These are phyloP conservation scores for Aphelenchoides avenae DNA, from an alignment of 1,140 invertebrate species.

Conservation along the genomic window DNA sequence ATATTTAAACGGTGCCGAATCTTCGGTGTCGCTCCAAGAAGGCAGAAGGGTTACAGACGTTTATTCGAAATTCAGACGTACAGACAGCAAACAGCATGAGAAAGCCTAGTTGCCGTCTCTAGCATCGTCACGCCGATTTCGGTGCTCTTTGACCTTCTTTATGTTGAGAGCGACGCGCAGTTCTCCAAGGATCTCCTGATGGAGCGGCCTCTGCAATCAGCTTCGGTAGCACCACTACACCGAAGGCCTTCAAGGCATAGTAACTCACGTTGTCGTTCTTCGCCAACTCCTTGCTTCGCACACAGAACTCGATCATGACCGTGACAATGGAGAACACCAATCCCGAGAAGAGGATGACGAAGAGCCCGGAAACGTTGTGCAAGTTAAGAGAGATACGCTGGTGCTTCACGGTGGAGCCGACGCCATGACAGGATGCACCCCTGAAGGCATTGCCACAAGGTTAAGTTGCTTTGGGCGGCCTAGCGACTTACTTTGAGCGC, in stretches of 20 bases:
- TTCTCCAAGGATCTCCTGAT: conserved; percentile 23
- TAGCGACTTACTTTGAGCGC: conserved; percentile 52
- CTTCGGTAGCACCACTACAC: too few species aligned
- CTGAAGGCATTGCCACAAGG: conserved; percentile 29
- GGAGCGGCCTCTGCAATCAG: too few species aligned
- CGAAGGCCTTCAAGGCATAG: too few species aligned
- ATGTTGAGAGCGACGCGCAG: conserved; percentile 25
- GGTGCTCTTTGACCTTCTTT: conserved; percentile 24
- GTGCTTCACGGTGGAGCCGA: conserved; percentile 56
- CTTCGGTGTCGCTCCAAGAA: too few species aligned
- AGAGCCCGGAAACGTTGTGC: conserved; percentile 57
- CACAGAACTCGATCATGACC: conserved; percentile 29
- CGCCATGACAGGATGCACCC: conserved; percentile 54
- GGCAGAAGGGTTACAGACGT: too few species aligned
- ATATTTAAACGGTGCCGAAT: too few species aligned
- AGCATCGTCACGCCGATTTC: too few species aligned
- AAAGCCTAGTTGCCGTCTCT: too few species aligned
- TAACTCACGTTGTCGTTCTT: conserved; percentile 27
- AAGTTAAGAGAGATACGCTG: conserved; percentile 54
- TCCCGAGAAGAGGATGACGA: conserved; percentile 52
- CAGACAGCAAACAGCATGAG: too few species aligned
- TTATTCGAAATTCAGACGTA: too few species aligned
- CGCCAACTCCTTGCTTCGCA: conserved; percentile 19
- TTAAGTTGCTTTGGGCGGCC: conserved; percentile 7
- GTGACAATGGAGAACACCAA: conserved; percentile 36